Base-by-base conservation (phyloP, 2,797 vertebrate species). In the Silurus lanzhouensis region DNA sequence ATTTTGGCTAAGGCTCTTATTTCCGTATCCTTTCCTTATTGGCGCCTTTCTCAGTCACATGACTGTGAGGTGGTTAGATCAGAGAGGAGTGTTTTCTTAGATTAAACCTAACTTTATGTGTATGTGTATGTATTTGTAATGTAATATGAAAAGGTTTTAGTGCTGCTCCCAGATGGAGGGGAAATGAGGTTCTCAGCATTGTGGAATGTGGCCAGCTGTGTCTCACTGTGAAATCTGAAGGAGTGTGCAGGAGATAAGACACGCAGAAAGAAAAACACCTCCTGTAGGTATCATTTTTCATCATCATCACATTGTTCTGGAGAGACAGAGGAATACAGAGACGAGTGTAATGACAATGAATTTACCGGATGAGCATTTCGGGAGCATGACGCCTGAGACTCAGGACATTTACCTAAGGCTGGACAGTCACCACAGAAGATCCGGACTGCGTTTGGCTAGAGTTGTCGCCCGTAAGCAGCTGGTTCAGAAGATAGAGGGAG, bases 391-490 rank as follows among this genome's bases (percentile, higher is more conserved):
- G 3, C 84, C 88, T 10, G 92, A 92, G 9, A 92, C 91, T 31
- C 91, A 93, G 83, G 88, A 93, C 9, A 83, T 93, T 86, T 96
- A 94, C 92, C 92, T 95, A 90, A 92, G 95, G 86, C 92, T 95
- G 90, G 93, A 93, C 7, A 93, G 91, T 17, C 91, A 90, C 9
- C 88, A 87, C 1, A 91, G 91, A 12, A 93, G 94, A 61, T 95
- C 95, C 0, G 94, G 93, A 83, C 91, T 95, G 52, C 94, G 94
- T 6, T 92, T 95, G 87, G 94, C 94, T 0, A 94, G 94, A 70
- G 93, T 96, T 87, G 92, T 96, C 6, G 91, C 94, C 60, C 93
- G 95, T 58, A 87, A 94, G 84, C 94, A 93, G 90, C 91, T 95
- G 85, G 90, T 96, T 0, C 83, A 85, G 78, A 93, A 88, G 90